Evolutionary conservation across 2,113 vertebrate genomes (phyloP), one percentile per base, ranked within the genome.

Genomic region (Bubo blakistoni): DNA sequence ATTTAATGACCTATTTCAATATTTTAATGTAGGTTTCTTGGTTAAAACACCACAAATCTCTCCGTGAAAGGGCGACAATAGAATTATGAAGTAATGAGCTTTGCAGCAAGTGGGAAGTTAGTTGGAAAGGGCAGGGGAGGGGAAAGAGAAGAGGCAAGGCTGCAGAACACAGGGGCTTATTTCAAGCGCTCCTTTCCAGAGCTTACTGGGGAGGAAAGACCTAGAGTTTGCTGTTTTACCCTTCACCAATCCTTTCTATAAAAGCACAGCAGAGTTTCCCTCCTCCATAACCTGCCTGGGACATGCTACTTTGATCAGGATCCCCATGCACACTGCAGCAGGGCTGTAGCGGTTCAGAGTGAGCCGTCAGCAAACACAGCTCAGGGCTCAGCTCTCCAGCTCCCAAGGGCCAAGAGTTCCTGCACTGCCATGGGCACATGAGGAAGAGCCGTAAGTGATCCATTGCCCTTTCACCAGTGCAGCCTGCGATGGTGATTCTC

Each of bases 1-100:
- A 97, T 96, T 97, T 97, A 95, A 97, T 96, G 89, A 86, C 47
- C 49, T 77, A 90, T 94, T 96, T 96, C 96, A 96, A 93, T 97
- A 94, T 97, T 96, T 97, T 97, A 94, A 96, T 90, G 80, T 82
- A 67, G 77, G 74, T 77, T 95, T 95, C 88, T 86, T 96, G 93
- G 92, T 91, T 96, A 97, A 96, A 97, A 95, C 92, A 94, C 90
- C 94, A 94, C 94, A 95, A 90, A 94, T 96, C 90, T 95, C 61
- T 86, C 66, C 1, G 4, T 29, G 74, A 89, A 95, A 85, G 42
- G 62, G 29, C 6, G 0, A 74, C 73, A 90, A 78, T 70, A 81
- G 61, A 79, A 86, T 81, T 84, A 71, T 27, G 72, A 88, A 77
- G 42, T 49, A 82, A 89, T 1, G 16, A 85, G 66, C 7, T 6